phyloP scores from a whole-genome alignment of 2,888 invertebrate genomes.

The Volucella inanis region DNA sequence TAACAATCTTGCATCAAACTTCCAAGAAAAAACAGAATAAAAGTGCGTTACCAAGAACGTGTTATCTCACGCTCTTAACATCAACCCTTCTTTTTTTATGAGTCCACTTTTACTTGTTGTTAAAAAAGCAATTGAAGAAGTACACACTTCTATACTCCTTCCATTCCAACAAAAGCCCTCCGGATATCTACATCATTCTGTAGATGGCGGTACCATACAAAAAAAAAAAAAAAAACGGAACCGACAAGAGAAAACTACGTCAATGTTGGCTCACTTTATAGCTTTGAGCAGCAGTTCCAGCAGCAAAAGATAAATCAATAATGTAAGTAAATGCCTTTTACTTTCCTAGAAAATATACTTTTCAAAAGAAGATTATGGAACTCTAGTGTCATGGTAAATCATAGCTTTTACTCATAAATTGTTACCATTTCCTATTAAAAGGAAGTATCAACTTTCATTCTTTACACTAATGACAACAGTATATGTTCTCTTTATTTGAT shows the following conservation, averaged over 20 bases:
- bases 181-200: not conserved
- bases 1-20: no score
- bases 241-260: constrained; percentile 29
- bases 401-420: constrained; percentile 29
- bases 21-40: no score
- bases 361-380: constrained; percentile 32
- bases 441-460: constrained; percentile 34
- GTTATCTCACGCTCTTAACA: no score
- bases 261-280: constrained; percentile 36
- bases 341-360: constrained; percentile 38
- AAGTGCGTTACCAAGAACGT: no score
- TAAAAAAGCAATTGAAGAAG: constrained; percentile 23
- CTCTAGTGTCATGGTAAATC: not conserved
- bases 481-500: not conserved
- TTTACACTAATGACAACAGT: constrained; percentile 33
- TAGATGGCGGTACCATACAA: not conserved
- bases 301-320: constrained; percentile 59
- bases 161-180: constrained; percentile 15
- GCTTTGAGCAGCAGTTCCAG: constrained; percentile 25
- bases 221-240: not conserved
- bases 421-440: constrained; percentile 23
- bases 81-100: not conserved
- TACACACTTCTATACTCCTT: constrained; percentile 33
- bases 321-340: constrained; percentile 61
- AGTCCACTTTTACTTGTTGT: constrained; percentile 29